Evolutionary conservation across 2,113 vertebrate genomes (phyloP).

Genomic region (Cranoglanis bouderius): DNA sequence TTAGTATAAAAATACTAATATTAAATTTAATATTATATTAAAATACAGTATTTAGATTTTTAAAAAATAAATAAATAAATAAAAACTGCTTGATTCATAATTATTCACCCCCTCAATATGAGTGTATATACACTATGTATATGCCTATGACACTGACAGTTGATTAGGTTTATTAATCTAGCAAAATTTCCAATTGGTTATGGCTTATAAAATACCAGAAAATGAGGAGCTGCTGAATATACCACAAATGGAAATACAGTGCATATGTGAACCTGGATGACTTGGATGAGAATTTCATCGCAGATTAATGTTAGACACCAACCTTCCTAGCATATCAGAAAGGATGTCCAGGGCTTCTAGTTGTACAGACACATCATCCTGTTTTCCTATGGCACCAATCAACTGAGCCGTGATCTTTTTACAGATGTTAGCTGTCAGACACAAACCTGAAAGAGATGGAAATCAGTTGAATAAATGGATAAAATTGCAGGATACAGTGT

Average conservation of each 20-base stretch:
- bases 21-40: too few relatives aligned
- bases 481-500: not conserved
- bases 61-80: not conserved
- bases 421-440: slow-evolving; percentile 84
- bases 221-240: not conserved
- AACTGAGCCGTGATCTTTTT: slow-evolving; percentile 92
- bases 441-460: slow-evolving; percentile 71
- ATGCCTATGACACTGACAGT: not conserved
- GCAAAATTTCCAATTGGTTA: not conserved
- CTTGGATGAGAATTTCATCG: not conserved
- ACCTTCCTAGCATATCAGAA: slow-evolving; percentile 96
- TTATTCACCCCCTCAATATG: not conserved
- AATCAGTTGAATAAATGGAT: not conserved
- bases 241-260: not conserved
- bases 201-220: not conserved
- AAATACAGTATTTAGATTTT: too few relatives aligned
- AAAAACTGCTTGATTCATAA: not conserved
- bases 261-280: not conserved
- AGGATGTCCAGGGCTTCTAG: slow-evolving; percentile 95
- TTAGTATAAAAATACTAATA: too few relatives aligned
- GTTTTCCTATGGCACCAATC: slow-evolving; percentile 87
- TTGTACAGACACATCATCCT: slow-evolving; percentile 90
- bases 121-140: not conserved
- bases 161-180: not conserved
- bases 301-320: slow-evolving; percentile 20